Conservation (phyloP, 2,113 vertebrate species). For the Bolborhynchus lineola region DNA sequence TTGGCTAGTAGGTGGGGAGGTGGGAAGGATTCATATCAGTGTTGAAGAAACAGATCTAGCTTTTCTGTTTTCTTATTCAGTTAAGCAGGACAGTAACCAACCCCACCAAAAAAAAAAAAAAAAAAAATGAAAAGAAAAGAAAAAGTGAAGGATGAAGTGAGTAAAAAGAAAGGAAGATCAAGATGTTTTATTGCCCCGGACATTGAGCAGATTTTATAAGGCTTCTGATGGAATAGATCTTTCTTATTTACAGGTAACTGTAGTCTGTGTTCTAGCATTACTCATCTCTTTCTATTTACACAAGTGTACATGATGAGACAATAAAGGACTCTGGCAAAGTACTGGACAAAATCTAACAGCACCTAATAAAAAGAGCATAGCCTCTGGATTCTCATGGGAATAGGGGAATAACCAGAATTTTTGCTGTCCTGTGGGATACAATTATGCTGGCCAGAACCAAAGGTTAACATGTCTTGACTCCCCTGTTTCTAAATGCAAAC, state of each 20-base stretch:
- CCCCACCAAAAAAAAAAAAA: background rate
- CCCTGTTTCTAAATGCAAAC: slow-evolving; percentile 62
- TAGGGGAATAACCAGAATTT: slow-evolving; percentile 26
- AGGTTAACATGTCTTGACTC: slow-evolving; percentile 44
- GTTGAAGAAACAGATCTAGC: background rate
- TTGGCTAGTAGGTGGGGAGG: background rate
- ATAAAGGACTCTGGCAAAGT: background rate
- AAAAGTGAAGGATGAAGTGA: background rate
- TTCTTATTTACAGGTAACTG: background rate
- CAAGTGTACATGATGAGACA: background rate
- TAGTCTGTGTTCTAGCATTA: background rate
- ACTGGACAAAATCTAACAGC: slow-evolving; percentile 10
- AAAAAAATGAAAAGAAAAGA: no score
- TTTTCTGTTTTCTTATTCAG: background rate
- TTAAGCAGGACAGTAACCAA: background rate
- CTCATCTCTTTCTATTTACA: background rate
- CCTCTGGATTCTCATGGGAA: background rate
- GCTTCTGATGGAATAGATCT: background rate
- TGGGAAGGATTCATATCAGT: background rate
- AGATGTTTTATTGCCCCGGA: background rate
- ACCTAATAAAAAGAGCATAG: slow-evolving; percentile 30
- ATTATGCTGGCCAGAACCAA: slow-evolving; percentile 54
- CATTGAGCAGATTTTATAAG: background rate
- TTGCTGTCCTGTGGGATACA: slow-evolving; percentile 67
- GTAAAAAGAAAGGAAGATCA: background rate